These are phyloP conservation scores for Amphibalanus amphitrite DNA, from an alignment of 1,140 invertebrate species.

Conservation along the genomic window DNA sequence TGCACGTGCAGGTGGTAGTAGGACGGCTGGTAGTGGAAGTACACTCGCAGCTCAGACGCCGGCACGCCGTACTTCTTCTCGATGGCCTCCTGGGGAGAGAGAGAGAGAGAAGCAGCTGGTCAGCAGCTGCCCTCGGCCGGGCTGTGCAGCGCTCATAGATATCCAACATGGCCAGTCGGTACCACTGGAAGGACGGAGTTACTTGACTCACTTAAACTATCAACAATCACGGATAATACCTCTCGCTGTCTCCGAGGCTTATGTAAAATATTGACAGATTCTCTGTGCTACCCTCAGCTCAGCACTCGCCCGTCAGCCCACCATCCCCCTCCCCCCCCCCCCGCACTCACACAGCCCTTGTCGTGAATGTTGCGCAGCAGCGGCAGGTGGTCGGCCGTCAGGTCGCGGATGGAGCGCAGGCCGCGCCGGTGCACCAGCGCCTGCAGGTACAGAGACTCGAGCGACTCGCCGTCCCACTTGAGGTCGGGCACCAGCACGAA, in stretches of 20 bases:
- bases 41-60: conserved; percentile 49
- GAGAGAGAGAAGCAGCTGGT: too few relatives aligned
- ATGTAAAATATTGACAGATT: too few relatives aligned
- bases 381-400: conserved; percentile 55
- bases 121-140: too few relatives aligned
- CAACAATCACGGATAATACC: too few relatives aligned
- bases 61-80: conserved; percentile 56
- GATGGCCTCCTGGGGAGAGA: conserved; percentile 52
- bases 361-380: conserved; percentile 61
- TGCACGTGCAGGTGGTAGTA: conserved; percentile 95
- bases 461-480: conserved; percentile 73
- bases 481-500: conserved; percentile 81
- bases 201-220: too few relatives aligned
- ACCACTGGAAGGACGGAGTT: too few relatives aligned
- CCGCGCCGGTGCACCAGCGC: conserved; percentile 53
- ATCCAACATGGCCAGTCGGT: too few relatives aligned
- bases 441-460: conserved; percentile 61
- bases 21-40: conserved; percentile 90
- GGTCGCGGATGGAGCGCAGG: conserved; percentile 67
- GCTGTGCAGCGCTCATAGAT: too few relatives aligned
- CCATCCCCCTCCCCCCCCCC: too few relatives aligned
- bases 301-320: too few relatives aligned
- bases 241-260: too few relatives aligned
- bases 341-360: conserved; percentile 42
- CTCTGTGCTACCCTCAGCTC: too few relatives aligned